phyloP scores from a whole-genome alignment of 2,888 invertebrate genomes.

The Mythimna ferrago region DNA sequence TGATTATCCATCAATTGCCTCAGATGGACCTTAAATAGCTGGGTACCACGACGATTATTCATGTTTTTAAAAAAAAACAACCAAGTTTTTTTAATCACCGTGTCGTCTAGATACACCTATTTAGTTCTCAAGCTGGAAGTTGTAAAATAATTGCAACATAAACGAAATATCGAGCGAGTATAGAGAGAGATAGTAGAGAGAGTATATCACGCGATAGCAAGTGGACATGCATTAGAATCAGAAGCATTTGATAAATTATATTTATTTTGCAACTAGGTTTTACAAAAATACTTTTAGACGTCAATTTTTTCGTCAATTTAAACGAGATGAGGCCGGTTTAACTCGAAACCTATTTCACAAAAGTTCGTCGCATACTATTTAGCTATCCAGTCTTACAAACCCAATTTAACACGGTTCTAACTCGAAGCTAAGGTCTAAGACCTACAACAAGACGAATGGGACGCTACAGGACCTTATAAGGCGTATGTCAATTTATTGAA shows the following conservation, averaged over 20 bases:
- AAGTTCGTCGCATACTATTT: slow-evolving; percentile 67
- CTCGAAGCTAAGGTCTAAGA: slow-evolving; percentile 76
- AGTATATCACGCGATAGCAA: not conserved
- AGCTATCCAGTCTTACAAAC: slow-evolving; percentile 69
- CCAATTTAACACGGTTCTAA: slow-evolving; percentile 81
- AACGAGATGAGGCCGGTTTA: not conserved
- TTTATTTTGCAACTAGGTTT: no score
- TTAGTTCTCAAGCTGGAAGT: not conserved
- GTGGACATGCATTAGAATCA: slow-evolving; percentile 38
- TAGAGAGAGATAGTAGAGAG: no score
- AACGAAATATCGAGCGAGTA: not conserved
- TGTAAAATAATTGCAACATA: not conserved
- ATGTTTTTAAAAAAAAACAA: not conserved
- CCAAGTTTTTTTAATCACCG: not conserved
- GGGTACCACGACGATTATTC: not conserved
- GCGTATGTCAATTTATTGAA: slow-evolving; percentile 88
- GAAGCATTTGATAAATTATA: slow-evolving; percentile 1
- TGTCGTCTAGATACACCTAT: not conserved
- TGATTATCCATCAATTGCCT: slow-evolving; percentile 16
- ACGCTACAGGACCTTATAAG: slow-evolving; percentile 80
- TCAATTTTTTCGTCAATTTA: no score
- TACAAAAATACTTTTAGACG: no score
- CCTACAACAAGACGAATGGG: slow-evolving; percentile 79
- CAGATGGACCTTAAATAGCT: not conserved
- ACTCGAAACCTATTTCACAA: slow-evolving; percentile 33